These are phyloP conservation scores for Invenusta paracnida DNA, from an alignment of 2,888 invertebrate species.

Conservation along the genomic window DNA sequence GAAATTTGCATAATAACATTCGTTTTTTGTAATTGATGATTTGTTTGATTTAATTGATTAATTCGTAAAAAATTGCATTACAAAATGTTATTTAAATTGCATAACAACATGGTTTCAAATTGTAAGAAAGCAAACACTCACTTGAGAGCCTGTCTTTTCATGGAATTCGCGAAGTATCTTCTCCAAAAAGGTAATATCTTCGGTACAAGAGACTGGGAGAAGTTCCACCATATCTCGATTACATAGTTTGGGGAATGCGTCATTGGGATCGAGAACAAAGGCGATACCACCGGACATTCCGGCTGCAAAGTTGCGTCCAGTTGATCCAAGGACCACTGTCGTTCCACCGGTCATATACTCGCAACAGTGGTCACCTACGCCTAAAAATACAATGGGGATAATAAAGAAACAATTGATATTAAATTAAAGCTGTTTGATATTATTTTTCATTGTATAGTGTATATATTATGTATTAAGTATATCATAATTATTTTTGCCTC, in stretches of 20 bases:
- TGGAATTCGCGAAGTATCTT: constrained; percentile 77
- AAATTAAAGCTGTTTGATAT: no score
- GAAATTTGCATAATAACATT: no score
- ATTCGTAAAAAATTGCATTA: no score
- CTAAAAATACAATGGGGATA: constrained; percentile 63
- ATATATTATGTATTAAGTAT: no score
- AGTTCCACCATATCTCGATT: constrained; percentile 93
- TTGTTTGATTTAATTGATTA: no score
- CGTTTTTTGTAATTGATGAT: no score
- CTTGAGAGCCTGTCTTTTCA: constrained; percentile 74
- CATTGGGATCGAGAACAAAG: constrained; percentile 79
- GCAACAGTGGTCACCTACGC: constrained; percentile 97
- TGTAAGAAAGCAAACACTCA: no score
- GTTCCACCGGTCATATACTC: constrained; percentile 98
- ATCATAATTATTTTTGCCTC: no score
- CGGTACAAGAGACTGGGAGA: constrained; percentile 68
- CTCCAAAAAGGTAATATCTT: constrained; percentile 75
- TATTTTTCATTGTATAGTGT: no score
- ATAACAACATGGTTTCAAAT: no score
- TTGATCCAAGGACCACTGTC: constrained; percentile 82
- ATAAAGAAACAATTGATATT: no score
- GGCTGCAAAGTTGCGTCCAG: constrained; percentile 95
- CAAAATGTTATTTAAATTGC: no score
- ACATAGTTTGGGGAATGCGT: constrained; percentile 66
- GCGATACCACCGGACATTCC: constrained; percentile 83